Evolutionary conservation across 2,888 invertebrate species (phyloP), one percentile per base, ranked within the genome.

Genomic region (Torymus texanus): DNA sequence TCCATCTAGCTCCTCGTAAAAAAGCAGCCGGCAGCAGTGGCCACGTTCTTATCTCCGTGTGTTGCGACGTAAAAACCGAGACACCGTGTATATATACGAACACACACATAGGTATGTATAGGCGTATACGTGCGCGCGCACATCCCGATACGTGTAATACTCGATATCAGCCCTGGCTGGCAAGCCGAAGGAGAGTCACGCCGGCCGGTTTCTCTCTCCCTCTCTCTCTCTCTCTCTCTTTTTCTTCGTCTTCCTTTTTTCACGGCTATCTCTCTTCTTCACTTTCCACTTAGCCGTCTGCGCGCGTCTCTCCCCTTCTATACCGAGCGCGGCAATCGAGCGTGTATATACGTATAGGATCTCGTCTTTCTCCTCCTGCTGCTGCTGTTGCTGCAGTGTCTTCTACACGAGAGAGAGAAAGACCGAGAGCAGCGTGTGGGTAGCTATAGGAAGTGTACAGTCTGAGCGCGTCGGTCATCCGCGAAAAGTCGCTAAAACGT

Each of bases 271-370:
- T 73, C 50, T 21, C 73, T 70, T 56, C 56, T 59, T 71, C 77
- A 29, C 77, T 72, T 72, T 71, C 71, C 18, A 71, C 71, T 65
- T 53, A 55, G 41, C 76, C 65, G 63, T 76, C 78, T 51, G 55
- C 63, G 72, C 63, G 72, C 65, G 61, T 65, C 63, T 66, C 67
- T 71, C 14, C 8, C 50, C 77, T 77, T 66, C 79, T 55, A 65
- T 78, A 53, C 75, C 75, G 13, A 79, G 75, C 79, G 80, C 81
- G 83, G 83, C 84, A 83, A 84, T 84, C 84, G 83, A 85, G 83
- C 83, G 83, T 41, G 8, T 21, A 21, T 21, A 21, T 84, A 81
- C 78, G 79, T 77, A 82, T 82, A 83, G 78, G 75, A 82, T 82
- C 81, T 79, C 75, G 2, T n/a, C 56, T 56, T 56, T 58, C 18